These are phyloP conservation scores for Aspiorhynchus laticeps DNA, from an alignment of 2,113 vertebrate species.

Conservation along the genomic window DNA sequence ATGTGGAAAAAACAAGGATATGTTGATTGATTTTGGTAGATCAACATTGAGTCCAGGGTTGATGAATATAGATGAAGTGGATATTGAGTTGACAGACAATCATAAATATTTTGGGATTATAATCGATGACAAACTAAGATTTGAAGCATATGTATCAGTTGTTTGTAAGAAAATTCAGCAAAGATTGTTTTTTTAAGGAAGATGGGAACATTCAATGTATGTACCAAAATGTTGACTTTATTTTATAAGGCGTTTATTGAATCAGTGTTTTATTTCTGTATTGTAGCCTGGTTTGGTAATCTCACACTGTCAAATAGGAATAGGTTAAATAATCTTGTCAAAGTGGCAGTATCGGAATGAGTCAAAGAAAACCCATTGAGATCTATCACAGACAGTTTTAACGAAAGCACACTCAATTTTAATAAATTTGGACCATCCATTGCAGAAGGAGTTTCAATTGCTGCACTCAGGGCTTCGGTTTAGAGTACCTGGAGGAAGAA, in stretches of 20 bases:
- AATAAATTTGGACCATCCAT: background rate
- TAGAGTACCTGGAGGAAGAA: background rate
- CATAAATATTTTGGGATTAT: background rate
- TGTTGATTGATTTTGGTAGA: background rate
- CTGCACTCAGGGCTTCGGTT: background rate
- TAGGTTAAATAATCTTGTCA: background rate
- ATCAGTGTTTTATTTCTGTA: background rate
- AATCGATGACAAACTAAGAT: background rate
- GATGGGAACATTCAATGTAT: background rate
- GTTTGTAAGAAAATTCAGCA: background rate
- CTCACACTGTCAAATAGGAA: background rate
- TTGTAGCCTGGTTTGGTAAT: background rate
- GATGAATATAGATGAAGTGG: background rate
- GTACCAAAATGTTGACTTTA: background rate
- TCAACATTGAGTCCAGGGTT: background rate
- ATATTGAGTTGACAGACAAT: background rate
- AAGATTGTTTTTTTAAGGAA: background rate
- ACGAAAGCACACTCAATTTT: background rate
- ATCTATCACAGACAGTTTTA: background rate
- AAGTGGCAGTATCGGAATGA: background rate
- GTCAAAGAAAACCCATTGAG: background rate
- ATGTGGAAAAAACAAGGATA: background rate
- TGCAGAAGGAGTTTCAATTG: background rate
- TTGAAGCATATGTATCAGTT: background rate
- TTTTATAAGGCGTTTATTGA: background rate